phyloP scores from a whole-genome alignment of 2,113 vertebrate genomes.

The Hippocampus zosterae region DNA sequence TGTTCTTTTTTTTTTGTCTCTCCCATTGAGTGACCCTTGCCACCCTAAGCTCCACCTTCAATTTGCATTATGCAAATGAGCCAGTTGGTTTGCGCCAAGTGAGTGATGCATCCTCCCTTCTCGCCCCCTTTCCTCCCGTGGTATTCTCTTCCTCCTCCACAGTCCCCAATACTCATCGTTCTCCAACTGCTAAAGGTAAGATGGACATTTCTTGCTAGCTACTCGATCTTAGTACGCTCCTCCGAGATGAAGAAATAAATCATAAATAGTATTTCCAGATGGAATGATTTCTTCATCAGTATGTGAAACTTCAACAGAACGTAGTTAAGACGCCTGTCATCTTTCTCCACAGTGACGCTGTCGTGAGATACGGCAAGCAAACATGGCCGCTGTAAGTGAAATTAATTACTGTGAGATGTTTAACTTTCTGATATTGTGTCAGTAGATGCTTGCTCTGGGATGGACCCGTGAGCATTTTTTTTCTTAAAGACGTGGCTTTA shows the following conservation, averaged over 20 bases:
- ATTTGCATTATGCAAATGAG: conserved; percentile 69
- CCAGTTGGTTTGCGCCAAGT: conserved; percentile 71
- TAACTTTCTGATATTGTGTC: not conserved
- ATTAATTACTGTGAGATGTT: conserved; percentile 6
- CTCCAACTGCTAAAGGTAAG: conserved; percentile 61
- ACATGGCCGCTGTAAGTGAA: conserved; percentile 74
- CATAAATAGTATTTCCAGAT: no score
- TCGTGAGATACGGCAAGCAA: conserved; percentile 46
- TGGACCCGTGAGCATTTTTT: conserved; percentile 49
- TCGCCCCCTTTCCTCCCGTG: conserved; percentile 28
- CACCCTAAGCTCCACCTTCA: not conserved
- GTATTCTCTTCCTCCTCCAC: conserved; percentile 27
- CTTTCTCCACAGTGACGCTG: conserved; percentile 36
- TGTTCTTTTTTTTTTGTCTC: not conserved
- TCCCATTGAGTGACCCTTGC: not conserved
- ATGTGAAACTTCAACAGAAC: not conserved
- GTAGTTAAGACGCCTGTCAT: not conserved
- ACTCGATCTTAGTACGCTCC: not conserved
- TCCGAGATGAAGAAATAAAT: no score
- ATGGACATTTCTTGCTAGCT: conserved; percentile 4
- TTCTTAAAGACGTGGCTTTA: conserved; percentile 42
- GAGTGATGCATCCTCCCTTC: conserved; percentile 67
- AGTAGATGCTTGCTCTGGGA: conserved; percentile 33
- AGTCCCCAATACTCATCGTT: conserved; percentile 20
- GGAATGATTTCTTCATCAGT: not conserved